Evolutionary conservation across 2,797 vertebrate genomes (phyloP).

Genomic region (Lemur catta): DNA sequence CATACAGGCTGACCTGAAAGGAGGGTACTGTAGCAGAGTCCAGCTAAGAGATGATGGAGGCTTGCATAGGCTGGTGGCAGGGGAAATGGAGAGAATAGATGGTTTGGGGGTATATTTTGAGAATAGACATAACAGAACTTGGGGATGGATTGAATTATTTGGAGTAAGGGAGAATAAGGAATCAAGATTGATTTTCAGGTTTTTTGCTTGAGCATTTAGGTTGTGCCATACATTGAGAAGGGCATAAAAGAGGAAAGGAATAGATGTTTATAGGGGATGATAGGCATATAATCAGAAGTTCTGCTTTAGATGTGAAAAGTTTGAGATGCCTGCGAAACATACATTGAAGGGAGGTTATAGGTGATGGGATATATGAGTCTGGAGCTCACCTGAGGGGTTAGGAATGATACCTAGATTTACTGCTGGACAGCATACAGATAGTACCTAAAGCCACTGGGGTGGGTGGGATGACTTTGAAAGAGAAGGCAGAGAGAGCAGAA

Average conservation of each 20-base stretch:
- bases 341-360: background rate
- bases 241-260: background rate
- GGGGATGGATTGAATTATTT: background rate
- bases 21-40: background rate
- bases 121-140: background rate
- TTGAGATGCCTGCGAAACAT: background rate
- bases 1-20: background rate
- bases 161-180: background rate
- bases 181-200: background rate
- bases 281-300: background rate
- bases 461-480: background rate
- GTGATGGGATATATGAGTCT: background rate
- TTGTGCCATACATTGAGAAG: background rate
- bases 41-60: background rate
- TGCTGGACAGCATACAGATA: background rate
- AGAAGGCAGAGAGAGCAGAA: background rate
- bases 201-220: background rate
- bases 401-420: background rate
- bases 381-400: background rate
- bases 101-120: background rate
- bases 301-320: background rate
- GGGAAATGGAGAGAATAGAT: background rate
- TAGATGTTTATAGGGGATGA: background rate
- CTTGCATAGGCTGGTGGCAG: background rate
- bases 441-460: background rate